These are phyloP conservation scores for Drosophila eugracilis DNA, from an alignment of 1,140 invertebrate genomes.

Conservation along the genomic window DNA sequence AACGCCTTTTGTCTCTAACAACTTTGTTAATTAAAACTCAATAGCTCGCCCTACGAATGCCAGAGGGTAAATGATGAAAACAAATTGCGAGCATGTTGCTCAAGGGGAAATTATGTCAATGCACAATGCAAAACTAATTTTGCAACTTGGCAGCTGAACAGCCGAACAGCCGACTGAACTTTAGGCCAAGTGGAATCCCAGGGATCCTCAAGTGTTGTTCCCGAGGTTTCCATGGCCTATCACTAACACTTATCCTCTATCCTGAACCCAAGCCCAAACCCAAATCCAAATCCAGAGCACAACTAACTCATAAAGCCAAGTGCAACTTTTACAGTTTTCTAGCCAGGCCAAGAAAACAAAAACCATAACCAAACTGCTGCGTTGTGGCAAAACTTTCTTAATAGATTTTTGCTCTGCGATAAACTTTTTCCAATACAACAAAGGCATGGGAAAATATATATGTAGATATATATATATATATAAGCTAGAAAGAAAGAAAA, in stretches of 20 bases:
- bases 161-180: slow-evolving; percentile 15
- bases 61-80: slow-evolving; percentile 45
- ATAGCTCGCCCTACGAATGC: slow-evolving; percentile 55
- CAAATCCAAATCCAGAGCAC: slow-evolving; percentile 19
- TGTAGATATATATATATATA: neutral
- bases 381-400: slow-evolving; percentile 81
- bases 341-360: slow-evolving; percentile 55
- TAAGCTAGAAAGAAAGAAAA: slow-evolving; percentile 2
- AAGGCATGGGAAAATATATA: slow-evolving; percentile 6
- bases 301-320: slow-evolving; percentile 72
- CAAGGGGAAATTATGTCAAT: slow-evolving; percentile 52
- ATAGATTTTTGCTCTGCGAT: slow-evolving; percentile 78
- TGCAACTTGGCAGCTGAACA: slow-evolving; percentile 33
- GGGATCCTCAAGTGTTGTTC: slow-evolving; percentile 3
- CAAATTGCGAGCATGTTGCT: slow-evolving; percentile 55
- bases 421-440: slow-evolving; percentile 66
- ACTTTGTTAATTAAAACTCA: slow-evolving; percentile 82
- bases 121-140: slow-evolving; percentile 63
- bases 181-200: slow-evolving; percentile 38
- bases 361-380: slow-evolving; percentile 70
- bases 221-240: slow-evolving; percentile 50
- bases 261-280: neutral
- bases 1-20: slow-evolving; percentile 44
- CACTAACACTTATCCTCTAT: slow-evolving; percentile 51
- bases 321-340: slow-evolving; percentile 70